phyloP scores from a whole-genome alignment of 2,113 vertebrate genomes.

The Rhizomys pruinosus region DNA sequence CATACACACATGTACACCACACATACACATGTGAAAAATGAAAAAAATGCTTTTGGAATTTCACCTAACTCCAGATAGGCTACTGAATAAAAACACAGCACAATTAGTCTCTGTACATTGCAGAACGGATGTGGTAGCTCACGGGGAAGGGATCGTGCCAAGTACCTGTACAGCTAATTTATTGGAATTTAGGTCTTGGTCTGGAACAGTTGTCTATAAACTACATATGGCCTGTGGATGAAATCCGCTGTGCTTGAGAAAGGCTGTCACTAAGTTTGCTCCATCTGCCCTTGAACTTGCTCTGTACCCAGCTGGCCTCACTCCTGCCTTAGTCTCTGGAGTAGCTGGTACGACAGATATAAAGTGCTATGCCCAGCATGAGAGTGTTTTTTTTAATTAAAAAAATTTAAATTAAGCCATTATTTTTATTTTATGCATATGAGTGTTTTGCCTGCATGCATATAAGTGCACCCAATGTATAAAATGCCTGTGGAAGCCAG shows the following conservation, averaged over 20 bases:
- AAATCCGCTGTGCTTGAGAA: fast-evolving
- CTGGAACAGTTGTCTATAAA: not conserved
- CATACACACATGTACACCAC: not conserved
- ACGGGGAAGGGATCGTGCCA: not conserved
- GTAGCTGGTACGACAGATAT: too few species aligned
- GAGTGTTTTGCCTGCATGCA: too few species aligned
- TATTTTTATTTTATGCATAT: too few species aligned
- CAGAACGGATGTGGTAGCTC: not conserved
- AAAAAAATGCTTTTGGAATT: not conserved
- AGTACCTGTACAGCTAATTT: not conserved
- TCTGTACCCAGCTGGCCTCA: too few species aligned
- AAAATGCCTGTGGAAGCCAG: too few species aligned
- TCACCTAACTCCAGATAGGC: not conserved
- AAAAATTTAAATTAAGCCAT: too few species aligned
- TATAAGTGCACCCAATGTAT: too few species aligned
- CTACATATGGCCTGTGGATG: not conserved
- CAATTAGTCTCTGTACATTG: not conserved
- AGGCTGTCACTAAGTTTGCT: too few species aligned
- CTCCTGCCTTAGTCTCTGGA: too few species aligned
- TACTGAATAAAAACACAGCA: too few species aligned
- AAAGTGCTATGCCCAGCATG: not conserved
- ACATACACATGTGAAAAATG: not conserved
- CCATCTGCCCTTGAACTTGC: too few species aligned
- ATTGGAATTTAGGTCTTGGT: not conserved
- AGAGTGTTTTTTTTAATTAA: not conserved